A percentile compares a stretch with the other conserved stretches of the same genome.
Evolutionary conservation across 1,140 invertebrate genomes (phyloP).

Genomic region (Camponotus pennsylvanicus): DNA sequence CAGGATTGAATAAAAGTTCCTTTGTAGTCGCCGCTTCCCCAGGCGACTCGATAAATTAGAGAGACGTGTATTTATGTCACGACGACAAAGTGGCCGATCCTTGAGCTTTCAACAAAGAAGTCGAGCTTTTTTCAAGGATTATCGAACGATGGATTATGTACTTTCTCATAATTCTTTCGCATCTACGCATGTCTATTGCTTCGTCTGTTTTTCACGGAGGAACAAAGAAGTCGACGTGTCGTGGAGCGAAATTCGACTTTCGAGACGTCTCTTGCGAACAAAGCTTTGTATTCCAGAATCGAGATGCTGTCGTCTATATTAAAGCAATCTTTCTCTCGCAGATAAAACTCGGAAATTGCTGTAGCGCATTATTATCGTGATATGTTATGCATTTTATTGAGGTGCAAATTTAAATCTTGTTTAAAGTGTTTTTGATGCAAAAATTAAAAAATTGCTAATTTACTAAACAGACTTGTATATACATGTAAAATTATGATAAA

Average conservation of each 20-base stretch:
- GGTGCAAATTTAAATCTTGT: neutral
- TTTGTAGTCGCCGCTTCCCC: neutral
- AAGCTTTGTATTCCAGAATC: slow-evolving; percentile 12
- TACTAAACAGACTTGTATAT: no score
- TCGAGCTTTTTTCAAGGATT: neutral
- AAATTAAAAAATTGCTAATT: no score
- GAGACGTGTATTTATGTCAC: neutral
- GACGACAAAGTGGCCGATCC: neutral
- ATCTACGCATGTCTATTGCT: neutral
- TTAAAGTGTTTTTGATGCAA: neutral
- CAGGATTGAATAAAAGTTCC: neutral
- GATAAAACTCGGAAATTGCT: neutral
- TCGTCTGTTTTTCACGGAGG: neutral
- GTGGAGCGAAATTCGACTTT: slow-evolving; percentile 24
- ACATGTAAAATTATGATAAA: no score
- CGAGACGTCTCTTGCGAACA: neutral
- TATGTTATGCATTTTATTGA: neutral
- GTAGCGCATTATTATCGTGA: neutral
- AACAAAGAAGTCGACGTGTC: slow-evolving; percentile 27
- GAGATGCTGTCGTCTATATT: neutral
- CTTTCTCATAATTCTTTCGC: neutral
- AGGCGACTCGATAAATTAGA: neutral
- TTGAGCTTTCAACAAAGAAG: neutral
- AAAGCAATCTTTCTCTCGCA: slow-evolving; percentile 4
- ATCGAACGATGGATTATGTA: neutral